Evolutionary conservation across 1,140 invertebrate species (phyloP), one percentile per base, ranked within the genome.

Genomic region (Meteorus sp.): DNA sequence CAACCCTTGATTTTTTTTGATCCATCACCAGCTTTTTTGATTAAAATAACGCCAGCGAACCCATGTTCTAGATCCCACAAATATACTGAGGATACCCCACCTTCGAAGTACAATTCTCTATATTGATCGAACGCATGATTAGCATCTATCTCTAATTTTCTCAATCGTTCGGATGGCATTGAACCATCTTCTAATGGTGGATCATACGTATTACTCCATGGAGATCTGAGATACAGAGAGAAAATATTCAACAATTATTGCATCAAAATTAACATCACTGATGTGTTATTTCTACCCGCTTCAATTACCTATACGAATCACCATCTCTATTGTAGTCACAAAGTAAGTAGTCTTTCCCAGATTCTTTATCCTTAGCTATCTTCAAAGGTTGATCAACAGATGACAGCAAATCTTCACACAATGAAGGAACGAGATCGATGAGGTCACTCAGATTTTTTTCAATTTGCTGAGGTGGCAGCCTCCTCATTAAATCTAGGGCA

Each of bases 251-350:
- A 29, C 33, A 19, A 33, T 41, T 56, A 47, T 51, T 31, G 1
- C 31, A n/a, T 51, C 8, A 22, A n/a, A 47, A 15, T 43, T 55
- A 27, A 19, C n/a, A n/a, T n/a, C n/a, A n/a, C n/a, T n/a, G n/a
- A n/a, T n/a, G n/a, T 25, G 55, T 37, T 35, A 25, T 11, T 17
- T 39, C 17, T 29, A 41, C 47, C 7, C 25, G 22, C 11, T 22
- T 33, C 25, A 9, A 13, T 41, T 69, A 92, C 91, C 92, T 90
- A 79, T 99, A 99, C 11, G 97, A 99, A 81, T 99, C 97, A 19
- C 96, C 97, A 82, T 99, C 97, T 73, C 98, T 86, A 80, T 98
- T 99, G 74, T 99, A 99, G 83, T 99, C 98, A 82, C 98, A 99
- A 2, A 99, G 81, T 51, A 99, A 83, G 81, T 98, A 99, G 79